Base-by-base conservation (phyloP, 1,140 invertebrate species). In the Melitaea cinxia region DNA sequence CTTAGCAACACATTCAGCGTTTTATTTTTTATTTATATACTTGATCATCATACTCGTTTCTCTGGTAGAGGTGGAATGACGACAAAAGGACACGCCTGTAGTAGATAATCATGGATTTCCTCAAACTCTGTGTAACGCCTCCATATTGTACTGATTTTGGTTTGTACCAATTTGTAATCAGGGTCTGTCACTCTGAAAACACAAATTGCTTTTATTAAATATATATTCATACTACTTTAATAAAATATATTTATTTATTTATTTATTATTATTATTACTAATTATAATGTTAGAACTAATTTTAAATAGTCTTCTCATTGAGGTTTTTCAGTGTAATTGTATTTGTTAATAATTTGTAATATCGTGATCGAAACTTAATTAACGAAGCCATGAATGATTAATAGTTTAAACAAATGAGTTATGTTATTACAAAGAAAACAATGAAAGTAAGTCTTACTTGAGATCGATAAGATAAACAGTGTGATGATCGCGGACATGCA, bases 121-220 rank as follows among this genome's bases (percentile, higher is more conserved):
- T 96, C 96, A 92, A 97, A 97, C 88, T 97, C 96, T 65, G 95
- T 96, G 75, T 97, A 97, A 52, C 96, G 89, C 70, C 96, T 91
- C 95, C 96, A 97, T 55, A 96, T 91, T 10, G 95, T 94, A 84
- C 93, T 94, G 77, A 93, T 91, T 83, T 91, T 94, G 54, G 88
- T 93, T 67, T 94, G 88, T 63, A 93, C 92, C 75, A 91, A 82
- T 81, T 92, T 93, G 83, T 94, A 96, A 42, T 94, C 92, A 23
- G 93, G 91, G 90, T 96, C 94, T 57, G 93, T 95, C 15, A 95
- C 93, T 91, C 95, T 96, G 75, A 7, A 92, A 92, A 75, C 56
- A 47, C 4, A 49, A 35, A 33, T 42, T 23, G 4, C 19, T 0
- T 24, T 19, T 35, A n/a, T 39, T 54, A 35, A 35, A 54, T 56